A percentile compares a stretch with the other conserved stretches of the same genome.
These are phyloP conservation scores for Intellagama lesueurii DNA, from an alignment of 2,797 vertebrate species.

Conservation along the genomic window DNA sequence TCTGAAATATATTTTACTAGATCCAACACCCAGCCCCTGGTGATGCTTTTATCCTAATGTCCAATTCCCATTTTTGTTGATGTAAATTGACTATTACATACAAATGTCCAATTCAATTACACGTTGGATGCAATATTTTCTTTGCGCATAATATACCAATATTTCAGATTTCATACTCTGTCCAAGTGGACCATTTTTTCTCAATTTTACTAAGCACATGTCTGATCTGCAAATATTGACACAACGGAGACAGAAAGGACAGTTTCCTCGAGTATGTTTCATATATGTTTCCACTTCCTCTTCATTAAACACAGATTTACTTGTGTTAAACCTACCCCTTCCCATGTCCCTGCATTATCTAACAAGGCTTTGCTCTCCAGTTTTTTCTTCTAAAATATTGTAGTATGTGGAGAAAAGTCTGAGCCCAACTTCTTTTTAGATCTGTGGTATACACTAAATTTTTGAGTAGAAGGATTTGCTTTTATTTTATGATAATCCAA, in stretches of 20 bases:
- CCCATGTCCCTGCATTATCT: neutral
- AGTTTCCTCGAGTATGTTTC: neutral
- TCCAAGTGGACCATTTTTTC: neutral
- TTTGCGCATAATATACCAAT: neutral
- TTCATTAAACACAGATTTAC: neutral
- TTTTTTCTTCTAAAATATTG: neutral
- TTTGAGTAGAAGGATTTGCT: neutral
- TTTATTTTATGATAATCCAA: neutral
- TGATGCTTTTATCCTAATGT: too few relatives aligned
- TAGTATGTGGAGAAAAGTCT: neutral
- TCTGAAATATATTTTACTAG: too few relatives aligned
- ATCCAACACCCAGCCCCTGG: too few relatives aligned
- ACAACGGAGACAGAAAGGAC: neutral
- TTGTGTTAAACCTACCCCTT: neutral
- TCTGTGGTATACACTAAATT: neutral
- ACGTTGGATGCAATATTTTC: neutral
- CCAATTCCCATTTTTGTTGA: too few relatives aligned
- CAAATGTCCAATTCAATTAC: too few relatives aligned
- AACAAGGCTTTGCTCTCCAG: neutral
- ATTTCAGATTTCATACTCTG: neutral
- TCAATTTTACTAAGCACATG: neutral
- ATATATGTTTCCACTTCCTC: neutral
- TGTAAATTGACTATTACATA: too few relatives aligned
- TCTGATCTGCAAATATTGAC: constrained; percentile 1
- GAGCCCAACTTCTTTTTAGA: neutral